Base-by-base conservation (phyloP, 2,797 vertebrate genomes). In the Manis crassicaudata region DNA sequence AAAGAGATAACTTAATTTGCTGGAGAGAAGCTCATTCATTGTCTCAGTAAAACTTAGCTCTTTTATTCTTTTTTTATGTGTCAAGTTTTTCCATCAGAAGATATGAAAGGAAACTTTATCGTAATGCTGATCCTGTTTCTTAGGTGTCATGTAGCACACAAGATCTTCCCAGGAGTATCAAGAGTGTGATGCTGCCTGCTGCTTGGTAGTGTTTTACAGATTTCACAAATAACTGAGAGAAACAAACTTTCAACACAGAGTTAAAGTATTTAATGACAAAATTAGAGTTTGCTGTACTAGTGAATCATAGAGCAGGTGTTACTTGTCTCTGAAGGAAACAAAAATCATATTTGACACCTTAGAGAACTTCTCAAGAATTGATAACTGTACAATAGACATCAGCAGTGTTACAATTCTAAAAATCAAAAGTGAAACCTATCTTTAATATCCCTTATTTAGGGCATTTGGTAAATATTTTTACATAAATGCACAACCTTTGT, bases 201-300 rank as follows among this genome's bases (percentile, higher is more conserved):
- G 54, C 50, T 27, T 52, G 67, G 37, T 58, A 50, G 21, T 54
- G 58, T 92, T 82, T 70, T 29, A 58, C 0, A 86, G 82, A 75
- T 35, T 75, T 80, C 77, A 93, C 40, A 97, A 98, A 98, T 63
- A 98, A 98, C 80, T 6, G 62, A 97, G 62, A 98, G 92, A 95
- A 97, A 97, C 91, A 93, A 67, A 72, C 85, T 97, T 97, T 86
- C 90, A 96, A 97, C 98, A 98, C 98, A 98, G 93, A 97, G 92
- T 98, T 98, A 80, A 97, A 98, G 97, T 97, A 94, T 99, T 99
- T 98, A 98, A 98, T 98, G 98, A 98, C 92, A 98, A 98, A 98
- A 97, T 89, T 70, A 82, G 88, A 67, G 32, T 96, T 98, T 98
- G 97, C 96, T 87, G 29, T 94, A 97, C 96, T 96, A 97, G 96